These are phyloP conservation scores for Dysdera silvatica DNA, from an alignment of 1,140 invertebrate genomes.

Conservation along the genomic window DNA sequence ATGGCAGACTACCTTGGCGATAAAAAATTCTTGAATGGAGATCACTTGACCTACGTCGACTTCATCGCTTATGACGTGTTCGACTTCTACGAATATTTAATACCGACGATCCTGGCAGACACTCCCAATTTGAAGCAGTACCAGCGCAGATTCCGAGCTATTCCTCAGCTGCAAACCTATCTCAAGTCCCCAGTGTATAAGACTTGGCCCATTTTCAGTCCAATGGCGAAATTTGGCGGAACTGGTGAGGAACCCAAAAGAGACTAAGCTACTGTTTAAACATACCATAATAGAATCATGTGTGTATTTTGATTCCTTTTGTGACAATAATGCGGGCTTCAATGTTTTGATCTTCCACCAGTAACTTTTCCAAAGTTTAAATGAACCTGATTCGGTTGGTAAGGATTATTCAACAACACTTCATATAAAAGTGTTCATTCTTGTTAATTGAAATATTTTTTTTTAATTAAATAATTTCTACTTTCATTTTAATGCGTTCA, in stretches of 20 bases:
- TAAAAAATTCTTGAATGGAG: constrained; percentile 45
- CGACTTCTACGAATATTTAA: constrained; percentile 43
- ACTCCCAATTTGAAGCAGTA: constrained; percentile 45
- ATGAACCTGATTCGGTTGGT: too few species aligned
- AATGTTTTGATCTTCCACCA: too few species aligned
- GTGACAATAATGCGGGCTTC: too few species aligned
- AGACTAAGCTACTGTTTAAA: neutral
- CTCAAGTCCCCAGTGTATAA: constrained; percentile 42
- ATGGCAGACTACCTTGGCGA: constrained; percentile 46
- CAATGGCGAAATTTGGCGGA: constrained; percentile 42
- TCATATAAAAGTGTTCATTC: too few species aligned
- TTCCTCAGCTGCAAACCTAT: constrained; percentile 42
- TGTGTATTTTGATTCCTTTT: too few species aligned
- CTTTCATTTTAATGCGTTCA: too few species aligned
- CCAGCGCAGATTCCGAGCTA: constrained; percentile 40
- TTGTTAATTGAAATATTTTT: too few species aligned
- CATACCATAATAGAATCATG: too few species aligned
- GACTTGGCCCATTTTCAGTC: constrained; percentile 40
- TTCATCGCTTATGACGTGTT: constrained; percentile 50
- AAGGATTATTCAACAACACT: too few species aligned
- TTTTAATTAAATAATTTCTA: too few species aligned
- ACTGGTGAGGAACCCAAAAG: constrained; percentile 19
- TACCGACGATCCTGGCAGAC: constrained; percentile 42
- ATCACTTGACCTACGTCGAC: constrained; percentile 48
- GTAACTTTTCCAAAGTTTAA: too few species aligned